Percentiles rank a stretch among this genome's conserved stretches.
phyloP scores from a whole-genome alignment of 2,797 vertebrate genomes.

The Protonibea diacanthus region DNA sequence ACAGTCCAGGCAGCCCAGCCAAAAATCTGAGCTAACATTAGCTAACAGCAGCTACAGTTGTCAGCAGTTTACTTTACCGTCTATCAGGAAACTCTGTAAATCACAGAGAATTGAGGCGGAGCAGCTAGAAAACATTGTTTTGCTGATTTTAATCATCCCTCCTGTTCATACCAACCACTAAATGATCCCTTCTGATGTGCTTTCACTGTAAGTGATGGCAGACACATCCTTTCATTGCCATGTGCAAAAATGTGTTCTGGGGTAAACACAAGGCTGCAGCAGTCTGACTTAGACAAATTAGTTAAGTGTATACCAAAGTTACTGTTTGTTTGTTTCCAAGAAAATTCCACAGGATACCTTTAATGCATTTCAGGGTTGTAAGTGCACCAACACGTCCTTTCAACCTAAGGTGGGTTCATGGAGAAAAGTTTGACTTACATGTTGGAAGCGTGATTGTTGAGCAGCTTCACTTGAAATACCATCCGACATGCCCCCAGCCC shows the following conservation, averaged over 20 bases:
- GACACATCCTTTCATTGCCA: neutral
- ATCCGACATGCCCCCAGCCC: neutral
- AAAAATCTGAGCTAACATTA: too few species aligned
- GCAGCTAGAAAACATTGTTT: neutral
- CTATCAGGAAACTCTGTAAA: too few species aligned
- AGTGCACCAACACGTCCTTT: neutral
- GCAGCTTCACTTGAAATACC: neutral
- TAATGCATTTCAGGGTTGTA: neutral
- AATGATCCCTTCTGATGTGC: neutral
- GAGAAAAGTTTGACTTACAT: neutral
- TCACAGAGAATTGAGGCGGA: too few species aligned
- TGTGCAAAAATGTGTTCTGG: neutral
- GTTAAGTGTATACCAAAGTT: neutral
- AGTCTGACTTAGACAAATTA: neutral
- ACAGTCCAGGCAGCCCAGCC: too few species aligned
- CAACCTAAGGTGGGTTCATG: neutral
- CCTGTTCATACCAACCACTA: neutral
- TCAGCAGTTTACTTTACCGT: too few species aligned
- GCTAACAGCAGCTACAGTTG: too few species aligned
- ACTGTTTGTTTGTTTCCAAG: neutral
- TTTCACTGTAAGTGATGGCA: neutral
- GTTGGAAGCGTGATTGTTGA: neutral
- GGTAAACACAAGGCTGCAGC: neutral
- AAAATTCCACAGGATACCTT: neutral
- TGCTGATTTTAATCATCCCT: neutral